These are phyloP conservation scores for Physocephala rufipes DNA, from an alignment of 2,888 invertebrate species.

Conservation along the genomic window DNA sequence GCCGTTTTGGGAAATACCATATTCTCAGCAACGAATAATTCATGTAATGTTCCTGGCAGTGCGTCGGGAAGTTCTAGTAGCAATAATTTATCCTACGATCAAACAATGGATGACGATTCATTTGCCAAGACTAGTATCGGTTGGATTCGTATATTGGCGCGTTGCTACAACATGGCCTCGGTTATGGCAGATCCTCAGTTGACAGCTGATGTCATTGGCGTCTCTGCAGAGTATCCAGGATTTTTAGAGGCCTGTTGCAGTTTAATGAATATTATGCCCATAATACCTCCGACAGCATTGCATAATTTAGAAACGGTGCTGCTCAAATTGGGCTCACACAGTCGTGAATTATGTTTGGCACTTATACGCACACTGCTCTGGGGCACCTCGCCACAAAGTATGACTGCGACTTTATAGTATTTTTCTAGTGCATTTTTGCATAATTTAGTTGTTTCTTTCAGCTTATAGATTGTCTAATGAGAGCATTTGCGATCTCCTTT, in stretches of 20 bases:
- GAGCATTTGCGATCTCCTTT: constrained; percentile 81
- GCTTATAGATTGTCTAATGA: constrained; percentile 67
- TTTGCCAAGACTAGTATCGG: constrained; percentile 74
- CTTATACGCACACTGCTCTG: constrained; percentile 71
- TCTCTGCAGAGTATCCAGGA: constrained; percentile 73
- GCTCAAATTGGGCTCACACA: constrained; percentile 75
- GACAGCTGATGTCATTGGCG: constrained; percentile 66
- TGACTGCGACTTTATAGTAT: constrained; percentile 30
- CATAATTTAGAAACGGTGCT: constrained; percentile 76
- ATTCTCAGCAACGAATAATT: constrained; percentile 70
- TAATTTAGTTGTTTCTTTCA: constrained; percentile 41
- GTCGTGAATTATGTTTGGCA: constrained; percentile 70
- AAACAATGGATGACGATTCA: constrained; percentile 60
- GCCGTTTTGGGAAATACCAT: constrained; percentile 85
- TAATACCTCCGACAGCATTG: constrained; percentile 68
- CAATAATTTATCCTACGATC: constrained; percentile 40
- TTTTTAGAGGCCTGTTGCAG: constrained; percentile 78
- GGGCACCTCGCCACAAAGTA: constrained; percentile 67
- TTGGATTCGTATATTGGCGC: constrained; percentile 84
- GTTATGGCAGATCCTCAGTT: constrained; percentile 60
- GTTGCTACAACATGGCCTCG: constrained; percentile 73
- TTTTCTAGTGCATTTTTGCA: background rate
- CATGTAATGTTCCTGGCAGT: background rate
- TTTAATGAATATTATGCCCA: constrained; percentile 75
- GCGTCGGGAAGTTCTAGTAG: constrained; percentile 37